Conservation (phyloP, 2,888 invertebrate species). For the Synanthedon andrenaeformis region DNA sequence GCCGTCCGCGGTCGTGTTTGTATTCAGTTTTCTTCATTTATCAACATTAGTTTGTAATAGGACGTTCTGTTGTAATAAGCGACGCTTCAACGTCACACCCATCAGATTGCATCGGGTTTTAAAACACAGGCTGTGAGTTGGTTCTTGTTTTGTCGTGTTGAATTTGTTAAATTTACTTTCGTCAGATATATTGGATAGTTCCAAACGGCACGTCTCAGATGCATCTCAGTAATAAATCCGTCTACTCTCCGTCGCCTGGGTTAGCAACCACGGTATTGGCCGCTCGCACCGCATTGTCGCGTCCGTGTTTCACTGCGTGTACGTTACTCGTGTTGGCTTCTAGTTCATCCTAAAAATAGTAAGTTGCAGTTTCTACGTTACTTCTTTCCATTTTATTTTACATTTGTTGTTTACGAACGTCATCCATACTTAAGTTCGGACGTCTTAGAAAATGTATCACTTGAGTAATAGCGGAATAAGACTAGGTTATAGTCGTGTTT, state of each 20-base stretch:
- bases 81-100: constrained; percentile 34
- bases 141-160: constrained; percentile 58
- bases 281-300: constrained; percentile 46
- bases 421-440: constrained; percentile 30
- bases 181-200: constrained; percentile 37
- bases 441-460: constrained; percentile 46
- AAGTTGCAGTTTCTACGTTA: constrained; percentile 54
- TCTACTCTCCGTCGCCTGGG: constrained; percentile 63
- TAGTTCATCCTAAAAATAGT: constrained; percentile 40
- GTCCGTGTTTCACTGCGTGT: constrained; percentile 49
- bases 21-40: constrained; percentile 43
- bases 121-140: constrained; percentile 66
- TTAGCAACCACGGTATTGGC: constrained; percentile 35
- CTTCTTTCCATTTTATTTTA: constrained; percentile 43
- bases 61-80: constrained; percentile 27
- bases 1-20: constrained; percentile 41
- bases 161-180: constrained; percentile 43
- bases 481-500: constrained; percentile 56
- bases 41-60: constrained; percentile 26
- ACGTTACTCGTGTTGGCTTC: constrained; percentile 63
- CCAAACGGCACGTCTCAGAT: constrained; percentile 65
- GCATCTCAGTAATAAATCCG: constrained; percentile 63
- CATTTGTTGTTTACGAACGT: constrained; percentile 23
- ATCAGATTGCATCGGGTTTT: constrained; percentile 45
- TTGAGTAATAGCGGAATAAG: constrained; percentile 56